Percentiles rank a stretch among this genome's conserved stretches.
Evolutionary conservation across 2,113 vertebrate genomes (phyloP).

Genomic region (Cisticola juncidis): DNA sequence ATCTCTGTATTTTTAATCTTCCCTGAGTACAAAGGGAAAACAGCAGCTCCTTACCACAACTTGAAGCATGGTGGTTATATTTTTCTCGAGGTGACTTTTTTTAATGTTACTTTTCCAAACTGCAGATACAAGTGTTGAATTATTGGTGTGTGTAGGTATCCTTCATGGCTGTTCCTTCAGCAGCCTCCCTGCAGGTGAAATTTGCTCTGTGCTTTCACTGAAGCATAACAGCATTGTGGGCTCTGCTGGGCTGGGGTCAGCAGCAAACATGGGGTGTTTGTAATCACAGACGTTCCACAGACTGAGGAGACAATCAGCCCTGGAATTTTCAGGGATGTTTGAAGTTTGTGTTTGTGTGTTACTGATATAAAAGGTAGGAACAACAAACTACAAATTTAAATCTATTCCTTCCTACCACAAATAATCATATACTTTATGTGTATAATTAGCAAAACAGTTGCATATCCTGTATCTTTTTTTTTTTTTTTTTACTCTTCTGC

Average conservation of each 20-base stretch:
- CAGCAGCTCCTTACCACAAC: background rate
- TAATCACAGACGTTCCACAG: background rate
- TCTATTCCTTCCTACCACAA: background rate
- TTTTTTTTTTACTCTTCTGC: background rate
- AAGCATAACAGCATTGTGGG: background rate
- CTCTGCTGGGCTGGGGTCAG: background rate
- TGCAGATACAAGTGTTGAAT: background rate
- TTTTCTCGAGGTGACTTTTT: background rate
- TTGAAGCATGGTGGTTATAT: background rate
- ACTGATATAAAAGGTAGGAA: background rate
- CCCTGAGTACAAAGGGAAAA: background rate
- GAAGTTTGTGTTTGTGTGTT: background rate
- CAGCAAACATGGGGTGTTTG: background rate
- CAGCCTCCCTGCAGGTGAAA: background rate
- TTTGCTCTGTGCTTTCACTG: background rate
- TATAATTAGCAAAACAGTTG: background rate
- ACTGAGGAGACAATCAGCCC: background rate
- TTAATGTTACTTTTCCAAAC: background rate
- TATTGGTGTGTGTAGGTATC: background rate
- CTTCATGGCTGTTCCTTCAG: background rate
- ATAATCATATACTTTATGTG: background rate
- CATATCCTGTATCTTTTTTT: background rate
- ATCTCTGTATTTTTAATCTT: background rate
- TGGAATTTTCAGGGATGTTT: background rate
- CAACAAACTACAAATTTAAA: background rate